Conservation (phyloP, 2,888 invertebrate species). For the Diarsia brunnea region DNA sequence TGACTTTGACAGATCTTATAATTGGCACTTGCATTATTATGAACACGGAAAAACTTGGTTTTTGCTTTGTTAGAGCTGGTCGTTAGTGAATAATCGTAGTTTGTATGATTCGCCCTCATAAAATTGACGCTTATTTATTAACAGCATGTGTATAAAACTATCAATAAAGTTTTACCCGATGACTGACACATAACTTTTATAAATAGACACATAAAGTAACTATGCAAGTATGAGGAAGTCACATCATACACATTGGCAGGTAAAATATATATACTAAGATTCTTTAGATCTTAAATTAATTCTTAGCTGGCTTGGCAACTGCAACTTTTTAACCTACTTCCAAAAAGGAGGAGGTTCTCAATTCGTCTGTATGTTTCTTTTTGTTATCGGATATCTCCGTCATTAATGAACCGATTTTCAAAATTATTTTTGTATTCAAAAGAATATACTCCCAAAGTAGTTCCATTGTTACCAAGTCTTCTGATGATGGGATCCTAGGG, state of each 20-base stretch:
- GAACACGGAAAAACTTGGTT: constrained; percentile 49
- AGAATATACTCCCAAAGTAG: too few species aligned
- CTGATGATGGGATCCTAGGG: too few species aligned
- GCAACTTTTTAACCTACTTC: not conserved
- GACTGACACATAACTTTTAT: constrained; percentile 47
- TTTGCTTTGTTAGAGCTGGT: constrained; percentile 60
- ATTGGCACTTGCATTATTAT: constrained; percentile 46
- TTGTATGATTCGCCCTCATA: constrained; percentile 65
- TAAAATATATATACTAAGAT: not conserved
- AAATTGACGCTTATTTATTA: constrained; percentile 65
- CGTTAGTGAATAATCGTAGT: constrained; percentile 52
- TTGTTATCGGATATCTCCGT: too few species aligned
- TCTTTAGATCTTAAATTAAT: not conserved
- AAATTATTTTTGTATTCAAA: too few species aligned
- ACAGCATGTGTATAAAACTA: constrained; percentile 64
- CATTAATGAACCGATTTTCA: too few species aligned
- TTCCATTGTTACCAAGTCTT: too few species aligned
- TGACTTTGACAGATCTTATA: constrained; percentile 58
- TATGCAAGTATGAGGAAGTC: not conserved
- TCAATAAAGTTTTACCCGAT: constrained; percentile 64
- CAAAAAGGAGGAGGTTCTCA: too few species aligned
- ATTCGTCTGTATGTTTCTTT: too few species aligned
- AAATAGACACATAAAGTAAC: constrained; percentile 48
- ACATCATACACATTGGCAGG: not conserved
- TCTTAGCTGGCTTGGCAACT: not conserved